phyloP scores from a whole-genome alignment of 2,797 vertebrate species.

The Catharus ustulatus region DNA sequence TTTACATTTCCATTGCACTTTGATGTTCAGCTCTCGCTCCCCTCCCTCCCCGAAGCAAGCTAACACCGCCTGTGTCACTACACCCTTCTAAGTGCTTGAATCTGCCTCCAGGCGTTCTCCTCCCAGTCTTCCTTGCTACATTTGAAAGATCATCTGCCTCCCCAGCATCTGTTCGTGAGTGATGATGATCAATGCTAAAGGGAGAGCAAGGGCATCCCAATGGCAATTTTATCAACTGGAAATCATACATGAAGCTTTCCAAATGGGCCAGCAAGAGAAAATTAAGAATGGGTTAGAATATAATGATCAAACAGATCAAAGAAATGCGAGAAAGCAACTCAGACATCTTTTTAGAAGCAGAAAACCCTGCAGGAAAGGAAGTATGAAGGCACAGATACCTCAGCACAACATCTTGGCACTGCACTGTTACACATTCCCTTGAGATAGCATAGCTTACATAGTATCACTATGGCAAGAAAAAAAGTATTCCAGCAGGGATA shows the following conservation, averaged over 20 bases:
- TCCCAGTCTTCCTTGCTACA: background rate
- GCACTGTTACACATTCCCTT: background rate
- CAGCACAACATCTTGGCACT: background rate
- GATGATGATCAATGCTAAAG: background rate
- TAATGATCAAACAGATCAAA: background rate
- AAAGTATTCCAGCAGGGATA: background rate
- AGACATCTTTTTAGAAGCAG: background rate
- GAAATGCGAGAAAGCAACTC: background rate
- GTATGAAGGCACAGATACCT: background rate
- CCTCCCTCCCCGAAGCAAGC: background rate
- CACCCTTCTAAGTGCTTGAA: slow-evolving; percentile 40
- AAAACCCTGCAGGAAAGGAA: slow-evolving; percentile 15
- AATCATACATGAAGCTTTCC: background rate
- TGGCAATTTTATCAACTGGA: slow-evolving; percentile 31
- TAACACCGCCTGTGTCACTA: background rate
- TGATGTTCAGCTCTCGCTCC: slow-evolving; percentile 55
- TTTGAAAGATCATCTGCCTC: slow-evolving; percentile 48
- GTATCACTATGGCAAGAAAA: background rate
- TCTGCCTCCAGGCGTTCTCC: slow-evolving; percentile 53
- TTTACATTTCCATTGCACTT: slow-evolving; percentile 69
- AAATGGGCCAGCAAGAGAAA: slow-evolving; percentile 3
- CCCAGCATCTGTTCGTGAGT: slow-evolving; percentile 35
- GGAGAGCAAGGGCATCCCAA: slow-evolving; percentile 27
- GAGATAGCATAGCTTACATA: background rate
- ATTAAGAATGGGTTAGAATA: background rate